phyloP scores from a whole-genome alignment of 2,888 invertebrate genomes.

The Philopedon plagiatum region DNA sequence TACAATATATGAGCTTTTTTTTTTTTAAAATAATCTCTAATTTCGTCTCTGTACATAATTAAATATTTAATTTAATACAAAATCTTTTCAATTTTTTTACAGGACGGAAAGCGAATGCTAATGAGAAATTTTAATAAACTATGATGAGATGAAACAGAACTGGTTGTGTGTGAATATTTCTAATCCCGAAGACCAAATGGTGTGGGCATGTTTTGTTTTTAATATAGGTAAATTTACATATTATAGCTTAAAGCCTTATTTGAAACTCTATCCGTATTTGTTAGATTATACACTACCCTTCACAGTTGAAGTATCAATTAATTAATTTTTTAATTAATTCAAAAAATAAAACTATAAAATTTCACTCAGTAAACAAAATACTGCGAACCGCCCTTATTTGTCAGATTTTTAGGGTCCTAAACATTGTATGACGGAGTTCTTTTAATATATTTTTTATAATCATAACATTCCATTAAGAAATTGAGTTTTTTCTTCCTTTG shows the following conservation, averaged over 20 bases:
- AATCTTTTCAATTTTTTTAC: slow-evolving; percentile 47
- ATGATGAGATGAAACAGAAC: slow-evolving; percentile 55
- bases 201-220: slow-evolving; percentile 50
- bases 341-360: too few species aligned
- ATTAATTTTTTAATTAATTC: too few species aligned
- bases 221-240: slow-evolving; percentile 58
- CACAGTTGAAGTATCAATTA: not conserved
- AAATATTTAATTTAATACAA: slow-evolving; percentile 40
- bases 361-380: too few species aligned
- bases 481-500: too few species aligned
- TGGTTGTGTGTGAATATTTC: slow-evolving; percentile 56
- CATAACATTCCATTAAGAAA: too few species aligned
- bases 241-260: slow-evolving; percentile 40
- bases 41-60: too few species aligned
- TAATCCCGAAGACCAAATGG: slow-evolving; percentile 53
- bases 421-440: too few species aligned
- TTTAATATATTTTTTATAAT: too few species aligned
- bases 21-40: too few species aligned
- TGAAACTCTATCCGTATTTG: slow-evolving; percentile 7
- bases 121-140: slow-evolving; percentile 54
- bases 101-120: slow-evolving; percentile 44
- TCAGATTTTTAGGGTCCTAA: too few species aligned
- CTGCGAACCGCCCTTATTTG: too few species aligned
- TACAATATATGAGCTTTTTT: too few species aligned
- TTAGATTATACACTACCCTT: not conserved